Conservation (phyloP, 2,797 vertebrate genomes). For the Lithobates sylvaticus region DNA sequence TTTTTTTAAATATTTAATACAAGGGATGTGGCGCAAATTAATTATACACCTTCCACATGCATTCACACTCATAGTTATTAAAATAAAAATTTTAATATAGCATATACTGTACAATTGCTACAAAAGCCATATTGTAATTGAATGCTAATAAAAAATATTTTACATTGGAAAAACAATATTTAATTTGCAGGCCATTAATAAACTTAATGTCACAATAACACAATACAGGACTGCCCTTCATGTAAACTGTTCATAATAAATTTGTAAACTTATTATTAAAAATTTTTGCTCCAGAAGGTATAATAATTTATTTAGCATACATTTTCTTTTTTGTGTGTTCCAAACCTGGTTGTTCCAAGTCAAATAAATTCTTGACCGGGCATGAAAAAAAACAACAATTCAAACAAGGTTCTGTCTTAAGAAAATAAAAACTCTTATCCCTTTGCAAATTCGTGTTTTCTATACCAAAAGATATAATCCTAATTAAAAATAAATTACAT, state of each 20-base stretch:
- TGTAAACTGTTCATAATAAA: constrained; percentile 34
- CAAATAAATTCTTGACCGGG: constrained; percentile 34
- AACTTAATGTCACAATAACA: constrained; percentile 6
- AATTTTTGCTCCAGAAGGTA: constrained; percentile 4
- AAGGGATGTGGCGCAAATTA: too few relatives aligned
- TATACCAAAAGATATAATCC: constrained; percentile 79
- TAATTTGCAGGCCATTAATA: neutral
- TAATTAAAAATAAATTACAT: constrained; percentile 92
- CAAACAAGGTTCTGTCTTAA: constrained; percentile 33
- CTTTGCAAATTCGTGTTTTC: constrained; percentile 67
- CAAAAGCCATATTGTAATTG: too few relatives aligned
- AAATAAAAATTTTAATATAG: too few relatives aligned
- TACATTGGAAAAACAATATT: neutral
- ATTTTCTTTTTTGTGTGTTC: neutral
- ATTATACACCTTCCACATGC: too few relatives aligned
- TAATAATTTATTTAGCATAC: constrained; percentile 12
- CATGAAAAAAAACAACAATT: constrained; percentile 58
- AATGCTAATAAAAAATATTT: too few relatives aligned
- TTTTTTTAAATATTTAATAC: too few relatives aligned
- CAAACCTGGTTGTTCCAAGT: constrained; percentile 58
- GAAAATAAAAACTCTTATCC: constrained; percentile 25
- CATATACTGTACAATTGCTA: too few relatives aligned
- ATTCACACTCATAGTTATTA: too few relatives aligned
- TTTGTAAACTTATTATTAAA: neutral
- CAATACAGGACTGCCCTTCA: neutral